Base-by-base conservation (phyloP, 53 echinoderm and acorn worm species). In the Patiria pectinifera region DNA sequence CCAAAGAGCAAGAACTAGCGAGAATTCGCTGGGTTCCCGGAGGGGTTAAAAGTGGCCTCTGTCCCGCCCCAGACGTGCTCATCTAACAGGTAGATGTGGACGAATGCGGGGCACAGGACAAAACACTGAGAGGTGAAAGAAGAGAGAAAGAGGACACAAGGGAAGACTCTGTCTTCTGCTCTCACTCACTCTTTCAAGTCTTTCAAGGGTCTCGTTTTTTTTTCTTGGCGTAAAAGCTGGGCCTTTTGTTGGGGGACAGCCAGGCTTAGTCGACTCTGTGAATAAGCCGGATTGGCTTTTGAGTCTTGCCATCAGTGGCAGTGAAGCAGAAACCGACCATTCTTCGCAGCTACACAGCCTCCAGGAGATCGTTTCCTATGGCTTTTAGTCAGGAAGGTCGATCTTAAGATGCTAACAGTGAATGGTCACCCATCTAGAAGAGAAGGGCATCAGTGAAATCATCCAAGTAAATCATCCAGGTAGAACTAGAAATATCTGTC, bases 161-260 rank as follows among this genome's bases (percentile, higher is more conserved):
- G 4, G 83, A 87, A 22, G 76, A 87, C 76, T 87, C 46, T 86
- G 16, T 78, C 81, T 81, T 81, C 48, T 35, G 35, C 35, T 35
- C 35, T 35, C 35, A 35, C 81, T 81, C 45, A 4, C 21, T 60
- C 59, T 87, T 26, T 48, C 69, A 49, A 24, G 35, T 47, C 87
- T 87, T 70, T 74, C 13, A 87, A 75, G 35, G 48, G 87, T 87
- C 76, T 87, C 87, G 58, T 87, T 87, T 76, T 76, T 76, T 35
- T 35, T 35, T 35, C 45, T 70, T 48, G 66, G 62, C 45, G 62
- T 62, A 62, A 66, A 83, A 84, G 66, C 84, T 70, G 62, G 13
- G 26, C 66, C 84, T 84, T 84, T 84, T 84, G 84, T 84, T 11
- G 25, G 45, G 84, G 62, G 43, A 60, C 84, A 61, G 84, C 59